Percentiles rank a stretch among this genome's conserved stretches.
Conservation (phyloP, 2,113 vertebrate species). For the Thalassoma bifasciatum region DNA sequence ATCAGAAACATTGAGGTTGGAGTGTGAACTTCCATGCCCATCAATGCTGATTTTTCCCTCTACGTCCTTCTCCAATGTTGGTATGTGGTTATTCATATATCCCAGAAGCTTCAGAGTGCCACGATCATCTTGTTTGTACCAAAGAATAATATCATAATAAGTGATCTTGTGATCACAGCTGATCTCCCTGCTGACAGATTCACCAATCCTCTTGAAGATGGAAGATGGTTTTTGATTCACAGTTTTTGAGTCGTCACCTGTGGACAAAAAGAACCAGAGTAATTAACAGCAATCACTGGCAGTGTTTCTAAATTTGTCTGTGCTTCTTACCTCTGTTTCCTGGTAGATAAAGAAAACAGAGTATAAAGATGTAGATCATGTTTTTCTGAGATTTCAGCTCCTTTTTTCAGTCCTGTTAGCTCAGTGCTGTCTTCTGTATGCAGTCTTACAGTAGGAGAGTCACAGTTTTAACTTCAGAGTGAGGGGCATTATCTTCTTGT, state of each 20-base stretch:
- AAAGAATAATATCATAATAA: constrained; percentile 10
- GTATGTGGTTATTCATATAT: constrained; percentile 6
- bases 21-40: background rate
- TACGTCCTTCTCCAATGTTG: background rate
- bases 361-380: constrained; percentile 37
- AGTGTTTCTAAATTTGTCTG: background rate
- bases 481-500: background rate
- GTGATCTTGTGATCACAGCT: constrained; percentile 52
- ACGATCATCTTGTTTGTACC: constrained; percentile 64
- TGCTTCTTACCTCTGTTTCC: constrained; percentile 26
- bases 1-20: constrained; percentile 17
- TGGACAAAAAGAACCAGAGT: background rate
- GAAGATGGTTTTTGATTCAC: constrained; percentile 56
- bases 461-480: background rate
- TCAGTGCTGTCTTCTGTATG: background rate
- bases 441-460: background rate
- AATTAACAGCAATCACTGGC: accelerated
- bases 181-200: constrained; percentile 51
- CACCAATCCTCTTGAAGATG: constrained; percentile 32
- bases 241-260: constrained; percentile 7
- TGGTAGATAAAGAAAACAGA: constrained; percentile 23
- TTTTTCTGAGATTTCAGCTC: background rate
- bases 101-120: constrained; percentile 54
- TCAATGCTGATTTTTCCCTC: constrained; percentile 45
- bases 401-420: background rate